These are phyloP conservation scores for Caenorhabditis sp. DNA, from an alignment of 2,888 invertebrate species.

Conservation along the genomic window DNA sequence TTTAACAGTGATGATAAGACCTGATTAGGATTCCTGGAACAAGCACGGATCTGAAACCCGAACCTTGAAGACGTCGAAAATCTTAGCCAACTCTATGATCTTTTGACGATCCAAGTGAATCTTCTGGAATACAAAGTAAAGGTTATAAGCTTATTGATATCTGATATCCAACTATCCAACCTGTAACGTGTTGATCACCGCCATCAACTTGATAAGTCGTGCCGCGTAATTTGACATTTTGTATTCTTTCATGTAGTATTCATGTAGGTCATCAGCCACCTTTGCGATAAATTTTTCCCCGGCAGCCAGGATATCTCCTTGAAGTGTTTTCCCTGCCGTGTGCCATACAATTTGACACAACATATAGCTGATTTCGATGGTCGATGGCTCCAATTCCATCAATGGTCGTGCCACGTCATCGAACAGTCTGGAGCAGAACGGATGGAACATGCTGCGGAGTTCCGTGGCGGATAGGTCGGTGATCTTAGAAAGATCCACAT, in stretches of 20 bases:
- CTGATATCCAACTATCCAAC: conserved; percentile 8
- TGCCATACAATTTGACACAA: conserved; percentile 68
- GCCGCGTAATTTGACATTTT: conserved; percentile 68
- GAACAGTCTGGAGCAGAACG: conserved; percentile 49
- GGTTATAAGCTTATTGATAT: background rate
- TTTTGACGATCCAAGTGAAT: conserved; percentile 57
- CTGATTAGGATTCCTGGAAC: background rate
- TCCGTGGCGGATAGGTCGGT: conserved; percentile 45
- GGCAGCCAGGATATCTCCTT: conserved; percentile 46
- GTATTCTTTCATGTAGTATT: conserved; percentile 61
- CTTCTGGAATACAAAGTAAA: too few relatives aligned
- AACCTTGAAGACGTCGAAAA: conserved; percentile 64
- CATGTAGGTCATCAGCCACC: conserved; percentile 65
- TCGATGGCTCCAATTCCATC: conserved; percentile 55
- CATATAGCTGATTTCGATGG: conserved; percentile 65
- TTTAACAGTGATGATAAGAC: background rate
- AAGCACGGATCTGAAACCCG: conserved; percentile 39
- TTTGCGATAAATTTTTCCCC: conserved; percentile 56
- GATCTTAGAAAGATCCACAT: conserved; percentile 61
- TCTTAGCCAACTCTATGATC: conserved; percentile 53
- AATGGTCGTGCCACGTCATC: conserved; percentile 63
- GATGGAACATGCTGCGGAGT: conserved; percentile 60
- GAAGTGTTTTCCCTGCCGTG: conserved; percentile 58
- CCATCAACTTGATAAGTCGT: conserved; percentile 69
- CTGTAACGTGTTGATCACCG: conserved; percentile 65